phyloP scores from a whole-genome alignment of 1,140 invertebrate species.

The Saxidomus purpurata region DNA sequence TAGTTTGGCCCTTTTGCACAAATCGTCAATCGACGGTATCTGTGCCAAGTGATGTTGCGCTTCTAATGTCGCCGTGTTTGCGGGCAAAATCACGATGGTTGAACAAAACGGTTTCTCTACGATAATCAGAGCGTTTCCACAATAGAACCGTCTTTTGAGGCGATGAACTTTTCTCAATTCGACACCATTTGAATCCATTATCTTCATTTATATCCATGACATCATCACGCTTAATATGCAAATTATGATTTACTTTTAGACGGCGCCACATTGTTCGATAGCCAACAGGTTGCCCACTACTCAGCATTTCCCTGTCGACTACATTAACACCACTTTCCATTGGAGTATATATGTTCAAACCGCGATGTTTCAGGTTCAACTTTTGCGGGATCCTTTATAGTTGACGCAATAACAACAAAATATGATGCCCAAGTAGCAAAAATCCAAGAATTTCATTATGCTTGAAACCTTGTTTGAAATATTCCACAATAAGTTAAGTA shows the following conservation, averaged over 20 bases:
- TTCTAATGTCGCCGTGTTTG: no score
- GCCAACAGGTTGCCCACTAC: neutral
- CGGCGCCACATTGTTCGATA: no score
- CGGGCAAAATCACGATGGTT: no score
- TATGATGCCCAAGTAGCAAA: neutral
- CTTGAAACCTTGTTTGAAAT: slow-evolving; percentile 35
- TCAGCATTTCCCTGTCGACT: neutral
- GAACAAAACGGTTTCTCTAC: no score
- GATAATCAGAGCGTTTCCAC: no score
- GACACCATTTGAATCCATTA: neutral
- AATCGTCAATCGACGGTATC: no score
- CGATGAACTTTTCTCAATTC: no score
- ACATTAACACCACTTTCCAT: slow-evolving; percentile 8
- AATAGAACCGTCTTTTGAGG: slow-evolving; percentile 1
- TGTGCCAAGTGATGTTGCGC: neutral
- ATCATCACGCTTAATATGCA: neutral
- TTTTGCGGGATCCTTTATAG: neutral
- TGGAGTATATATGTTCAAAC: neutral
- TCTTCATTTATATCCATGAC: slow-evolving; percentile 24
- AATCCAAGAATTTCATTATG: slow-evolving; percentile 13
- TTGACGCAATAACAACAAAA: slow-evolving; percentile 6
- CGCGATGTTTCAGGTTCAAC: slow-evolving; percentile 6
- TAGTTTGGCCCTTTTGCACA: slow-evolving; percentile 76
- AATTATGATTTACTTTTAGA: neutral
- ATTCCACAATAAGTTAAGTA: slow-evolving; percentile 28